A percentile compares a stretch with the other conserved stretches of the same genome.
These are phyloP conservation scores for Macrotis lagotis DNA, from an alignment of 2,113 vertebrate species.

Conservation along the genomic window DNA sequence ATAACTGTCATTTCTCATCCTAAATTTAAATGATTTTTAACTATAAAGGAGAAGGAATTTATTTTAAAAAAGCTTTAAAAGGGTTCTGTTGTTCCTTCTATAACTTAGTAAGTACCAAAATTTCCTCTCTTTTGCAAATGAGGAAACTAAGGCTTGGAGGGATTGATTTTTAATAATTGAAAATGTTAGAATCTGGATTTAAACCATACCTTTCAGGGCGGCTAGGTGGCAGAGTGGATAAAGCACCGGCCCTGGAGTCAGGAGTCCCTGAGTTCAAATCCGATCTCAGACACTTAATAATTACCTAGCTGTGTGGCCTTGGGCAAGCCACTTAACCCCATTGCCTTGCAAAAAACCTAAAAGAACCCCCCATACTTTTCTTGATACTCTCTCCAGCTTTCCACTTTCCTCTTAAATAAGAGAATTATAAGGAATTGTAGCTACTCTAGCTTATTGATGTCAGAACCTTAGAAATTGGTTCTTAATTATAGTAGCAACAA, in stretches of 20 bases:
- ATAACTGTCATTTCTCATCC: neutral
- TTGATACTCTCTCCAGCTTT: neutral
- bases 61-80: neutral
- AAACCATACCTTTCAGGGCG: too few relatives aligned
- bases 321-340: too few relatives aligned
- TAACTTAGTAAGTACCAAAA: neutral
- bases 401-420: neutral
- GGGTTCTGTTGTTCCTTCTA: neutral
- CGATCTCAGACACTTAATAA: too few relatives aligned
- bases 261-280: too few relatives aligned
- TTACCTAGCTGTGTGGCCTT: too few relatives aligned
- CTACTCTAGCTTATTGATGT: neutral
- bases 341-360: too few relatives aligned
- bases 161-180: neutral
- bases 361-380: neutral
- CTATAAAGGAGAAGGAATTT: neutral
- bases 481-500: neutral
- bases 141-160: neutral
- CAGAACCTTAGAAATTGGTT: neutral
- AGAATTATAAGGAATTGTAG: neutral
- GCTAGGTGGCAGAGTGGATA: too few relatives aligned
- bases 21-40: neutral
- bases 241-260: too few relatives aligned
- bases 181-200: neutral
- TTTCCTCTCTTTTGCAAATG: neutral